A percentile compares a stretch with the other conserved stretches of the same genome.
These are phyloP conservation scores for Pseudoatta argentina DNA, from an alignment of 1,140 invertebrate genomes.

Conservation along the genomic window DNA sequence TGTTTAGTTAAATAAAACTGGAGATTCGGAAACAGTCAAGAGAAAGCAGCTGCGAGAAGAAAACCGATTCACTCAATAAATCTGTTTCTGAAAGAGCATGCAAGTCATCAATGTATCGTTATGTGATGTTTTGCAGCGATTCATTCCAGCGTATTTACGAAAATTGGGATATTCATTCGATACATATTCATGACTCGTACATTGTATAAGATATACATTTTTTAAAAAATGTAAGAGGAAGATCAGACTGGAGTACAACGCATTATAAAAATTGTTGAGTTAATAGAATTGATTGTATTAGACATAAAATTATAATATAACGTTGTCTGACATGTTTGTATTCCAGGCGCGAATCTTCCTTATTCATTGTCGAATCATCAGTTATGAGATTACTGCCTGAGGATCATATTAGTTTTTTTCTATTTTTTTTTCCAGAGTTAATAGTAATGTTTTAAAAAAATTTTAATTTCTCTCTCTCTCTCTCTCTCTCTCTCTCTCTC, in stretches of 20 bases:
- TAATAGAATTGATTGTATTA: constrained; percentile 12
- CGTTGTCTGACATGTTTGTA: neutral
- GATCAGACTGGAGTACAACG: constrained; percentile 8
- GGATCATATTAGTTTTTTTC: neutral
- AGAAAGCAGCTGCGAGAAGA: neutral
- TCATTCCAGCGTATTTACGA: neutral
- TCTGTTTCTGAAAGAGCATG: neutral
- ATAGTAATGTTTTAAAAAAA: neutral
- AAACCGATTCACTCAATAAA: neutral
- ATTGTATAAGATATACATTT: neutral
- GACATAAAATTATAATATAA: constrained; percentile 15
- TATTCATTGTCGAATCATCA: neutral
- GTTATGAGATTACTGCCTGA: constrained; percentile 30
- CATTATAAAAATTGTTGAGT: neutral
- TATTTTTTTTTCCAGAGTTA: constrained; percentile 7
- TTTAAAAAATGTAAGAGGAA: neutral
- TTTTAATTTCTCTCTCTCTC: neutral
- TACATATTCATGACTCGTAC: neutral
- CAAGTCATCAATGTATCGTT: neutral
- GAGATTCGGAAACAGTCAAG: neutral
- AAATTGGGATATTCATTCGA: neutral
- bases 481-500: neutral
- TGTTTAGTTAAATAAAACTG: neutral
- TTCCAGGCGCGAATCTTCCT: constrained; percentile 5
- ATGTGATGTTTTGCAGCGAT: neutral